Evolutionary conservation across 2,113 vertebrate species (phyloP).

Genomic region (Athene noctua): DNA sequence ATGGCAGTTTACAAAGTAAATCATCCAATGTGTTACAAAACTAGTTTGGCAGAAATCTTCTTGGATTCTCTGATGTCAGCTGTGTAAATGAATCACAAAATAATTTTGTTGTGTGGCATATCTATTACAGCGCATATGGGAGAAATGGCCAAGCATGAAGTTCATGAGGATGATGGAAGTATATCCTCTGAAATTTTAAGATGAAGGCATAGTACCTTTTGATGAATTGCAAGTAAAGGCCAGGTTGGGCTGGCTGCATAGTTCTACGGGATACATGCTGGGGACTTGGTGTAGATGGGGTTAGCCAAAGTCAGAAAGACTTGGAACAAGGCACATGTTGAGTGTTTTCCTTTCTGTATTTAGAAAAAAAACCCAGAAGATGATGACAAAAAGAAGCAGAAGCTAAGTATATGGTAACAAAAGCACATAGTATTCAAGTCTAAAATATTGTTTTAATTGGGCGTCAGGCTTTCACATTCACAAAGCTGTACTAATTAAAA

Average conservation of each 20-base stretch:
- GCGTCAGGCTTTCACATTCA: neutral
- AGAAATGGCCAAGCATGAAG: neutral
- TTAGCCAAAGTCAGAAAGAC: neutral
- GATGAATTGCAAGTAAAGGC: neutral
- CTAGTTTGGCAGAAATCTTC: neutral
- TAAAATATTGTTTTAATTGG: neutral
- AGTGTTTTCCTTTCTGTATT: neutral
- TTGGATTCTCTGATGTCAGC: neutral
- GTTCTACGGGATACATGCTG: neutral
- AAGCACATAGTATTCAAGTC: neutral
- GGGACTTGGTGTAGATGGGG: neutral
- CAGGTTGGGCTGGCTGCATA: neutral
- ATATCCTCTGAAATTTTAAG: neutral
- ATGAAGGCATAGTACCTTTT: neutral
- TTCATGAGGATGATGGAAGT: neutral
- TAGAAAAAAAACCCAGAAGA: neutral
- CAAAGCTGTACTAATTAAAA: neutral
- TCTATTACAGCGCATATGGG: neutral
- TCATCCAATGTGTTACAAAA: neutral
- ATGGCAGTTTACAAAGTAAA: neutral
- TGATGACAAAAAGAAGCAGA: neutral
- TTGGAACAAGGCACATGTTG: neutral
- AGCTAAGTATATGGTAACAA: neutral
- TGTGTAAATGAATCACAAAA: neutral
- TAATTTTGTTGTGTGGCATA: neutral